A percentile compares a stretch with the other conserved stretches of the same genome.
phyloP scores from a whole-genome alignment of 2,888 invertebrate genomes.

The Watsonalla cultraria region DNA sequence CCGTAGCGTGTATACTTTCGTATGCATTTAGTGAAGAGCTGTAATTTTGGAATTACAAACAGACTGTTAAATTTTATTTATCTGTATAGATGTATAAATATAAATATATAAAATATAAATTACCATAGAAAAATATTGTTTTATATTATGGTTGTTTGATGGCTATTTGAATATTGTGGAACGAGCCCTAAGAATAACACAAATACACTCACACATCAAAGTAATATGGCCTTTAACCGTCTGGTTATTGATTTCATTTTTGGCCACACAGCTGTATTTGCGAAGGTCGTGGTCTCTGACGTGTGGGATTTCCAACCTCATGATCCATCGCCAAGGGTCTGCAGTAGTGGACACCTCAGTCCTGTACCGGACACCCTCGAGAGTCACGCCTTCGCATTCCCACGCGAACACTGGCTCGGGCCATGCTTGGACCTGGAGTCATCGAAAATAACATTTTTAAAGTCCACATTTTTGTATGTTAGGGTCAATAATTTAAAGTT shows the following conservation, averaged over 20 bases:
- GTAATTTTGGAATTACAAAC: no score
- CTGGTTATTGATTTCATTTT: conserved; percentile 89
- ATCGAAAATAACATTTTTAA: neutral
- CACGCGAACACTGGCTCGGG: conserved; percentile 92
- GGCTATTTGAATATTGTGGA: no score
- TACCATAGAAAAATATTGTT: no score
- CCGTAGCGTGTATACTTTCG: no score
- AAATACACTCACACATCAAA: conserved; percentile 46
- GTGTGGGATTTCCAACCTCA: conserved; percentile 87
- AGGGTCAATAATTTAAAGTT: no score
- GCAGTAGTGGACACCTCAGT: conserved; percentile 53
- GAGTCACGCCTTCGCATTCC: conserved; percentile 88
- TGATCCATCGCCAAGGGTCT: conserved; percentile 82
- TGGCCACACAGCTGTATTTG: conserved; percentile 90
- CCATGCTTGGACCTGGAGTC: conserved; percentile 86
- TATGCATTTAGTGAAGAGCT: no score
- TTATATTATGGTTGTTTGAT: no score
- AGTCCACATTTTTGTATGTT: neutral
- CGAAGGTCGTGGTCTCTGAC: conserved; percentile 84
- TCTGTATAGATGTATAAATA: no score
- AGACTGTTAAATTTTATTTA: no score
- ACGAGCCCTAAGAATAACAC: no score
- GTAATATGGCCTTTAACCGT: conserved; percentile 83
- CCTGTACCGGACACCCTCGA: conserved; percentile 77
- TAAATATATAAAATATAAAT: no score